Conservation (phyloP, 2,797 vertebrate genomes). For the Myiotriccus ornatus region DNA sequence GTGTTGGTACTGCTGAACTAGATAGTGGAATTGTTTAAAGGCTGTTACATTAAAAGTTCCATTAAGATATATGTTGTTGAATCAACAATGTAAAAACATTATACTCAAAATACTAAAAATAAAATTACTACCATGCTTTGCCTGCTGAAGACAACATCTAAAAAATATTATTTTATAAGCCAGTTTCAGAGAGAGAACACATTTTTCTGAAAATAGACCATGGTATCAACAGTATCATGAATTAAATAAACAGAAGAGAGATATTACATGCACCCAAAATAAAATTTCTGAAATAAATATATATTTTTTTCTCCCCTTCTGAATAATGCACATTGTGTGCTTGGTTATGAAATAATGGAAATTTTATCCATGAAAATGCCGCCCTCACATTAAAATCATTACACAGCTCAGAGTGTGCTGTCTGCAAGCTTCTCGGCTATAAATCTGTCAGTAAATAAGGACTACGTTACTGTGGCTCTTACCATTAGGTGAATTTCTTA, state of each 20-base stretch:
- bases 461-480: neutral
- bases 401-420: neutral
- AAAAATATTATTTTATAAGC: neutral
- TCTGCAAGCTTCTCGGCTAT: neutral
- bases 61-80: neutral
- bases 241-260: neutral
- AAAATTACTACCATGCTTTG: neutral
- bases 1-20: neutral
- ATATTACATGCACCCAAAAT: neutral
- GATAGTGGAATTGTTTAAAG: neutral
- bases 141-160: neutral
- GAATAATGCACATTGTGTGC: neutral
- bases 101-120: neutral
- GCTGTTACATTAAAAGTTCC: neutral
- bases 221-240: neutral
- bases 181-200: neutral
- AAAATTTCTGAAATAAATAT: neutral
- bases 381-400: neutral
- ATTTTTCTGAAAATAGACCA: neutral
- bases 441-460: constrained; percentile 15
- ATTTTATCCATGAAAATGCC: neutral
- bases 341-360: constrained; percentile 31
- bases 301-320: rapidly evolving
- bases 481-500: neutral
- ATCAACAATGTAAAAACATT: neutral